phyloP scores from a whole-genome alignment of 2,113 vertebrate genomes.

The Pteruthius melanotis region DNA sequence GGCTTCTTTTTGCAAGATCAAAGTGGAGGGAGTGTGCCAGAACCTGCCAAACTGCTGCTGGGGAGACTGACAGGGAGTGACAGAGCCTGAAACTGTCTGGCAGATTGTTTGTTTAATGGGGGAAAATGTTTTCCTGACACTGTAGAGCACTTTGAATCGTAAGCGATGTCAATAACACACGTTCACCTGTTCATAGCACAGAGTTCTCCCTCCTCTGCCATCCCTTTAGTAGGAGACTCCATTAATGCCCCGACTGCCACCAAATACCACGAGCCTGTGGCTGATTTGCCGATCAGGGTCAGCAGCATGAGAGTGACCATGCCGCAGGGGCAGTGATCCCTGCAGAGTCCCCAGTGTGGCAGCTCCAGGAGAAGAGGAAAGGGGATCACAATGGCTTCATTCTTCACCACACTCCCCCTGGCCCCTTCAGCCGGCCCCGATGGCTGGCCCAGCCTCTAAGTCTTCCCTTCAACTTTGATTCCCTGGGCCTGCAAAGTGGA shows the following conservation, averaged over 20 bases:
- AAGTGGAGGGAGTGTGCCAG: background rate
- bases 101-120: conserved; percentile 59
- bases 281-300: background rate
- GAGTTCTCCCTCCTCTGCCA: background rate
- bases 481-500: conserved; percentile 49
- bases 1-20: conserved; percentile 1
- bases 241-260: background rate
- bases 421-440: background rate
- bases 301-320: background rate
- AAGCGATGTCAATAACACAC: background rate
- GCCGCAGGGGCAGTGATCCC: background rate
- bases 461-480: conserved; percentile 59
- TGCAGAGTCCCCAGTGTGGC: background rate
- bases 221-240: background rate
- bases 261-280: background rate
- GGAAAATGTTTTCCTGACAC: conserved; percentile 48
- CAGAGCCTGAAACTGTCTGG: conserved; percentile 58
- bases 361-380: background rate
- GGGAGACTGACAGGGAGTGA: conserved; percentile 22
- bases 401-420: background rate
- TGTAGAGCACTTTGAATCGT: conserved; percentile 1
- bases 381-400: conserved; percentile 16
- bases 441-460: background rate
- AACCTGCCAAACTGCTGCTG: conserved; percentile 15
- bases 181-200: background rate